Base-by-base conservation (phyloP, 1,140 invertebrate genomes). In the Bombus confusus region DNA sequence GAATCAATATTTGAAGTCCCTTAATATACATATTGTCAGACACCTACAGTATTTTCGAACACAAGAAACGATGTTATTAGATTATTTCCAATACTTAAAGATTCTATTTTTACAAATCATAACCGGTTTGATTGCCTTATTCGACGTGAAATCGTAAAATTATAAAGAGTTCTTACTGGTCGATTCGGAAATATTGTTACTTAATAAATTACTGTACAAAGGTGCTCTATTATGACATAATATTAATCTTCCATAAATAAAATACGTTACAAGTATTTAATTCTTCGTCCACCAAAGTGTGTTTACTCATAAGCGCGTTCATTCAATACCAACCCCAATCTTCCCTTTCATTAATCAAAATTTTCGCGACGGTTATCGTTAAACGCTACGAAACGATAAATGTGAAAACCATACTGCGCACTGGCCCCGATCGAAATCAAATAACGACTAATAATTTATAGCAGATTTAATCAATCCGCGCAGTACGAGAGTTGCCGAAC, bases 371-470 rank as follows among this genome's bases (percentile, higher is more conserved):
- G 18, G 47, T 8, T 52, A 69, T 12, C 68, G 22, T 25, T 25
- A 69, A 69, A 39, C 39, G 18, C 37, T 39, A 25, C 22, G 3
- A 37, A 68, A 68, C 31, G 66, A 31, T 31, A 34, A 52, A 68
- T 31, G 18, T 69, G 34, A 25, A 39, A 62, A 62, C 59, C 25
- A 62, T 28, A 25, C 31, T 25, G 41, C 41, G 1, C 28, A 37
- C 6, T 43, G 13, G 34, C 22, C 25, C 18, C 37, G 52, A 76
- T 76, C 1, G 18, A n/a, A 43, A 78, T 78, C 57, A 47, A 47
- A 76, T 52, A 52, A 69, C 13, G 39, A 13, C n/a, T 18, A 64
- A 59, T 52, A 85, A 85, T 72, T 85, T 69, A 39, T 22, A 28
- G 6, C 9, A 62, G 31, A 69, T 73, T 34, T 57, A 52, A 80